Base-by-base conservation (phyloP, 2,797 vertebrate species). In the Aldrovandia affinis region DNA sequence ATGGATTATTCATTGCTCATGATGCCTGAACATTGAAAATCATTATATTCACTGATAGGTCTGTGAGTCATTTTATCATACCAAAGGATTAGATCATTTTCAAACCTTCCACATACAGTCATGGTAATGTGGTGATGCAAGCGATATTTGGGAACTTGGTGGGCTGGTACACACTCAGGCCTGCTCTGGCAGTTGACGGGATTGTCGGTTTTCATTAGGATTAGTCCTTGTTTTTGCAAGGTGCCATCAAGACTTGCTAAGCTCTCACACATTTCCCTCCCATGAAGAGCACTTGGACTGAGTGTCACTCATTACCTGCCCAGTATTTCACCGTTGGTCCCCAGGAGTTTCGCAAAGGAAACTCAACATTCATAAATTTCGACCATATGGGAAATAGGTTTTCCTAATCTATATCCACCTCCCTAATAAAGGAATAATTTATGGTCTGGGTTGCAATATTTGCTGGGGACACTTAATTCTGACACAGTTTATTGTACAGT, bases 381-480 rank as follows among this genome's bases (percentile, higher is more conserved):
- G 87, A 89, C 90, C 91, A 87, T 89, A 52, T 86, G 91, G 91
- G 91, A 92, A 89, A 90, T 65, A 83, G 83, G 87, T 88, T 84
- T 77, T 57, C 70, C 83, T 70, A 47, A 79, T 82, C 80, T 79
- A 87, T 87, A 88, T 86, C 89, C 89, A 22, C 86, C 83, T 89
- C 85, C 87, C 88, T 91, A 87, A 93, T 93, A 93, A 93, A 92
- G 90, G 85, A 90, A 86, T 89, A 54, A 86, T 93, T 94, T 93
- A 93, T 93, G 82, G 89, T 83, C 82, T 87, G 85, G 68, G 61
- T 9, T 42, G 28, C 22, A 79, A 63, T 78, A 70, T 78, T 75
- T 78, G 28, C 50, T 83, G 50, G 50, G 30, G 28, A 22, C 55
- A 52, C 61, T 63, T 65, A 42, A 61, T 54, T 70, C 28, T 9